Conservation (phyloP, 2,113 vertebrate species). For the Pachypanchax playfairii region DNA sequence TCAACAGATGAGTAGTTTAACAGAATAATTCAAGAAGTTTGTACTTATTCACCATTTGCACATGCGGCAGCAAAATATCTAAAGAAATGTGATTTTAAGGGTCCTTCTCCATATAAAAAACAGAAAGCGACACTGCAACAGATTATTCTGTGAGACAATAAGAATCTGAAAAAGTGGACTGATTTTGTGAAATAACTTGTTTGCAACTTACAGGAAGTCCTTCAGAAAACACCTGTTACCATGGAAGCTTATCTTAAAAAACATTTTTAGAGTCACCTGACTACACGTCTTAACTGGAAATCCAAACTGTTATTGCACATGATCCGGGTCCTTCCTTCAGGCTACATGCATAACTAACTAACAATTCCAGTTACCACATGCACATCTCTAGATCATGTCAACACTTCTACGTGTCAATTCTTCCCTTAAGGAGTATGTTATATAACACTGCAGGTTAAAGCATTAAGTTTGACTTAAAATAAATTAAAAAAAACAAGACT, state of each 20-base stretch:
- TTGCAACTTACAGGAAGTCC: background rate
- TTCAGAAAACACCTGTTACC: background rate
- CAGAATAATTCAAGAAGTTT: no score
- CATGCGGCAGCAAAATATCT: no score
- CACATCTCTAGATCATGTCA: slow-evolving; percentile 2
- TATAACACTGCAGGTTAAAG: no score
- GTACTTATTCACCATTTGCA: no score
- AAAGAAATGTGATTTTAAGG: no score
- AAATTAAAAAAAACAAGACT: no score
- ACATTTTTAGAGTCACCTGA: background rate
- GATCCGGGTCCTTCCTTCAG: background rate
- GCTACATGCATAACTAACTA: background rate
- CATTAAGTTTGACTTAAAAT: no score
- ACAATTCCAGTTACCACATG: slow-evolving; percentile 3
- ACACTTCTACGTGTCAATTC: slow-evolving; percentile 12
- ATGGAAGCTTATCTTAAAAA: background rate
- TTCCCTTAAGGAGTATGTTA: background rate
- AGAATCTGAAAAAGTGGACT: no score
- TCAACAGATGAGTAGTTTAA: no score
- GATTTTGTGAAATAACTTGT: background rate
- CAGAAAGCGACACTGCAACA: no score
- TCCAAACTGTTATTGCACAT: background rate
- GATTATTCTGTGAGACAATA: no score
- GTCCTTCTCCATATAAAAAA: no score
- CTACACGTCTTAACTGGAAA: background rate